These are phyloP conservation scores for Formica exsecta DNA, from an alignment of 1,140 invertebrate genomes.

Conservation along the genomic window DNA sequence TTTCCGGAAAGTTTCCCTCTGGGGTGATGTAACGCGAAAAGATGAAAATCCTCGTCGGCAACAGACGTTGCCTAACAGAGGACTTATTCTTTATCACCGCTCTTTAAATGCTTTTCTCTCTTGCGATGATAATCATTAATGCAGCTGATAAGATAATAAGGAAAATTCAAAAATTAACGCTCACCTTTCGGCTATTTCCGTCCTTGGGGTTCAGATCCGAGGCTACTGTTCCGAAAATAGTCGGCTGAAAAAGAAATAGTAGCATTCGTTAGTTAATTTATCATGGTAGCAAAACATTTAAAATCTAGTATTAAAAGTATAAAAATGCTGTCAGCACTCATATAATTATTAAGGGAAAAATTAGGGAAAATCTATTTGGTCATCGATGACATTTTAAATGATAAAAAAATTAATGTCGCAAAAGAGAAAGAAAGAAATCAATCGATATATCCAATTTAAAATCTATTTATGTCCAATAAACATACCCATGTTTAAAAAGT, in stretches of 20 bases:
- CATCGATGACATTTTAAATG: not conserved
- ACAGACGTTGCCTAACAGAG: not conserved
- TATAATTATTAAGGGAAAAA: not conserved
- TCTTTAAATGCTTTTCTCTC: not conserved
- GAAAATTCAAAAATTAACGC: constrained; percentile 68
- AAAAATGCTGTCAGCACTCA: not conserved
- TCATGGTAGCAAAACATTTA: not conserved
- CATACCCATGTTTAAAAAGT: not conserved
- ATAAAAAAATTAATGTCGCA: not conserved
- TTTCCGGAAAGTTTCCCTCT: constrained; percentile 24
- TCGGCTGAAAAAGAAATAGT: constrained; percentile 87
- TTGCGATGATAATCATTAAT: not conserved
- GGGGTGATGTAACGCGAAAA: constrained; percentile 25
- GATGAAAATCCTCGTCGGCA: constrained; percentile 37
- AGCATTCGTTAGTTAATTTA: not conserved
- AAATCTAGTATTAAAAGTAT: not conserved
- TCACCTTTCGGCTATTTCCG: constrained; percentile 87
- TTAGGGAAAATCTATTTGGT: not conserved
- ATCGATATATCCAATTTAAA: not conserved
- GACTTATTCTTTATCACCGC: not conserved
- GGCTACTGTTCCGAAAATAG: constrained; percentile 89
- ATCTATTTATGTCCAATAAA: not conserved
- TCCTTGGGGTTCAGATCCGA: constrained; percentile 88
- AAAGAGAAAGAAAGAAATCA: not conserved
- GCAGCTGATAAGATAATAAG: not conserved